These are phyloP conservation scores for Silurus asotus DNA, from an alignment of 2,113 vertebrate genomes.

Conservation along the genomic window DNA sequence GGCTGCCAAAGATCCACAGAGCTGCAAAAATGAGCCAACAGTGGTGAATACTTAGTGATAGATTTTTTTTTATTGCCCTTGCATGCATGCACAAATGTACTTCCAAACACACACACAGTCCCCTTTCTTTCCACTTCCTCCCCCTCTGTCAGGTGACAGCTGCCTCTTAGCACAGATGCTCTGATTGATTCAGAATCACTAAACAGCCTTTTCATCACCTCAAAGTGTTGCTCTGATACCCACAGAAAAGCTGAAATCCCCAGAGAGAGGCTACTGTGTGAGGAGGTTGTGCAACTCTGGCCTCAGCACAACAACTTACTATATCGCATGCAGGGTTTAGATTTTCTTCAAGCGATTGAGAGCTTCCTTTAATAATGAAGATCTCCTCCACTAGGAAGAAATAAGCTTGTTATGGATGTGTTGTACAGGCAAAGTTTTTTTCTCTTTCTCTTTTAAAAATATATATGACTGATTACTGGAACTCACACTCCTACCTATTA, in stretches of 20 bases:
- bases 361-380: conserved; percentile 10
- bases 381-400: conserved; percentile 1
- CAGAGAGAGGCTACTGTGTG: conserved; percentile 21
- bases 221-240: conserved; percentile 24
- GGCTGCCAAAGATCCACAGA: conserved; percentile 24
- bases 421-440: background rate
- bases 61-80: background rate
- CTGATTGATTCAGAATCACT: conserved; percentile 42
- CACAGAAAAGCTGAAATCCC: conserved; percentile 29
- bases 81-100: background rate
- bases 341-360: background rate
- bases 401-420: background rate
- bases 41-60: conserved; percentile 13
- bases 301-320: conserved; percentile 1
- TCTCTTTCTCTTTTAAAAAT: background rate
- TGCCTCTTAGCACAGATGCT: conserved; percentile 18
- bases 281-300: conserved; percentile 2
- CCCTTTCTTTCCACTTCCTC: conserved; percentile 22
- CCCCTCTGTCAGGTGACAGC: conserved; percentile 46
- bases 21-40: conserved; percentile 33
- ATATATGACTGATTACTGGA: background rate
- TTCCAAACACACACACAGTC: background rate
- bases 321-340: conserved; percentile 1
- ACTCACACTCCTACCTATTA: background rate
- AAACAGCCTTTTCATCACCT: conserved; percentile 42